Base-by-base conservation (phyloP, 2,797 vertebrate species). In the Avahi laniger region DNA sequence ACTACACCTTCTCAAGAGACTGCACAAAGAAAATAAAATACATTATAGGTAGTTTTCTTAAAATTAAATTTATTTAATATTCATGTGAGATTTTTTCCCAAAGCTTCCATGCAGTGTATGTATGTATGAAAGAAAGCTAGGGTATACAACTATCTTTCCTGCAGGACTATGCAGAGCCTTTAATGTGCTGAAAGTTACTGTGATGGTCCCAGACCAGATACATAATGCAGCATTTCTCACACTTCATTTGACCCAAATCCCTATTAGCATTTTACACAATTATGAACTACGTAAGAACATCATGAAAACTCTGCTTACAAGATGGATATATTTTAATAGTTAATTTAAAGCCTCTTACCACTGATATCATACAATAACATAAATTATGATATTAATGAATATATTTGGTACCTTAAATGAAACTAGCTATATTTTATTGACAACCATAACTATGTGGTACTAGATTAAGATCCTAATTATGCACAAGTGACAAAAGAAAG, bases 41-140 rank as follows among this genome's bases (percentile, higher is more conserved):
- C 14, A 84, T 28, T 65, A 81, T 8, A 94, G 11, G 28, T 24
- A 87, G 12, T 41, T 87, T 89, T 82, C 61, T 89, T 59, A 93
- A 89, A 90, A 78, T 86, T 88, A 92, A 76, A 80, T 30, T 87
- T n/a, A 54, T 30, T 95, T 65, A 96, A 59, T 75, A 89, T 41
- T n/a, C 46, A 91, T 15, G 2, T 81, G 41, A 89, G 7, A 63
- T 70, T 83, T 61, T 70, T n/a, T 65, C 38, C 57, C 57, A 95
- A 91, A 70, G 46, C 14, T 65, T 83, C 9, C 13, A 79, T 2
- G 15, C 0, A 87, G 15, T n/a, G 43, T 5, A 67, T 6, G 2
- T 24, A 57, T 20, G 4, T 35, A 3, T 61, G 11, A 59, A 70
- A 67, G 54, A 88, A 70, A 26, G 2, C 4, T 24, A 81, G 12